These are phyloP conservation scores for Turritopsis rubra DNA, from an alignment of 30 jellyfish, hydroid and myxozoan species.

Conservation along the genomic window DNA sequence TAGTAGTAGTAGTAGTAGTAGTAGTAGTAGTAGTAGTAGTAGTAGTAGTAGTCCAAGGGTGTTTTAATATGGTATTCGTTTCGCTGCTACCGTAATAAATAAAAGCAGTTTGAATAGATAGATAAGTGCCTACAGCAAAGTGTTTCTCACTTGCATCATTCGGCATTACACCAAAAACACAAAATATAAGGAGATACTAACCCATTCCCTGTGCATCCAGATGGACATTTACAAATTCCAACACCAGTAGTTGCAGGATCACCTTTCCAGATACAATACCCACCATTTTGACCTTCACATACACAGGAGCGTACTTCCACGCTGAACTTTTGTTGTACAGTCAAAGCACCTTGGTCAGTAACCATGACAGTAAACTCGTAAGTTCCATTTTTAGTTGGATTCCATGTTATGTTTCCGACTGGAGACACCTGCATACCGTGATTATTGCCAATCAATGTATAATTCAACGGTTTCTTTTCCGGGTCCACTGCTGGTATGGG, in stretches of 20 bases:
- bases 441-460: conserved; percentile 30
- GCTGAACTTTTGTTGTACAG: conserved; percentile 8
- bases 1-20: too few relatives aligned
- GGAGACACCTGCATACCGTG: conserved; percentile 41
- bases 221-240: conserved; percentile 44
- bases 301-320: conserved; percentile 42
- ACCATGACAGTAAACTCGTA: conserved; percentile 31
- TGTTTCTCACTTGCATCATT: too few relatives aligned
- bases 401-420: conserved; percentile 46
- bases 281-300: conserved; percentile 42
- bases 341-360: conserved; percentile 36
- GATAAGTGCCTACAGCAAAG: too few relatives aligned
- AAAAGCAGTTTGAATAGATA: too few relatives aligned
- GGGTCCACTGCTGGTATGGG: conserved; percentile 60
- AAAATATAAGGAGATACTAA: conserved; percentile 25
- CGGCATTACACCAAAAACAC: too few relatives aligned
- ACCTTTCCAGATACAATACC: conserved; percentile 29
- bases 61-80: too few relatives aligned
- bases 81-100: too few relatives aligned
- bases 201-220: conserved; percentile 67
- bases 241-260: background rate
- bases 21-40: too few relatives aligned
- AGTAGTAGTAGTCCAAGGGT: too few relatives aligned
- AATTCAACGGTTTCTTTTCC: conserved; percentile 51
- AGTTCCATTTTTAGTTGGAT: conserved; percentile 27